Evolutionary conservation across 2,888 invertebrate species (phyloP).

Genomic region (Thumatha senex): DNA sequence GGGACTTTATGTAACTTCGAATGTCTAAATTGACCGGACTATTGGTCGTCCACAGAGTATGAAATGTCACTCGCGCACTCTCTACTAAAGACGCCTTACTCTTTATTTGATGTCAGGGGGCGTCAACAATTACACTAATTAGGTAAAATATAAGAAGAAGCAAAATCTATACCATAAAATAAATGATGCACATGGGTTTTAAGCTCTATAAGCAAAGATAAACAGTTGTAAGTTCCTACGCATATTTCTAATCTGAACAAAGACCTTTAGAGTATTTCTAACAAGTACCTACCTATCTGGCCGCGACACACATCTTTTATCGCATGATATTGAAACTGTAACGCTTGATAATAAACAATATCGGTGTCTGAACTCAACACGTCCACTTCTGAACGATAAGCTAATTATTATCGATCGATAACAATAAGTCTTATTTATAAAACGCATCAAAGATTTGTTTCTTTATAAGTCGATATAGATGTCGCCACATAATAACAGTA

Average conservation of each 20-base stretch:
- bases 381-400: constrained; percentile 26
- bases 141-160: no score
- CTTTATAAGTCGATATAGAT: constrained; percentile 26
- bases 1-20: no score
- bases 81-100: no score
- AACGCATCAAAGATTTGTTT: constrained; percentile 19
- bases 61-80: no score
- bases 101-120: no score
- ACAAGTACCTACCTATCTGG: constrained; percentile 6
- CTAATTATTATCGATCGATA: constrained; percentile 26
- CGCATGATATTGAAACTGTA: constrained; percentile 7
- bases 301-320: constrained; percentile 12
- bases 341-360: constrained; percentile 22
- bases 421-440: constrained; percentile 21
- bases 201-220: no score
- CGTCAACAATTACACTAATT: no score
- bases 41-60: no score
- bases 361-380: constrained; percentile 12
- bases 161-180: no score
- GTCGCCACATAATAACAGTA: constrained; percentile 40
- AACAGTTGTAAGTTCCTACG: neutral
- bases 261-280: constrained; percentile 6
- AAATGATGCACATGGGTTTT: no score
- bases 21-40: no score
- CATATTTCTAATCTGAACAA: neutral